A percentile compares a stretch with the other conserved stretches of the same genome.
These are phyloP conservation scores for Diabrotica balteata DNA, from an alignment of 2,888 invertebrate genomes.

Conservation along the genomic window DNA sequence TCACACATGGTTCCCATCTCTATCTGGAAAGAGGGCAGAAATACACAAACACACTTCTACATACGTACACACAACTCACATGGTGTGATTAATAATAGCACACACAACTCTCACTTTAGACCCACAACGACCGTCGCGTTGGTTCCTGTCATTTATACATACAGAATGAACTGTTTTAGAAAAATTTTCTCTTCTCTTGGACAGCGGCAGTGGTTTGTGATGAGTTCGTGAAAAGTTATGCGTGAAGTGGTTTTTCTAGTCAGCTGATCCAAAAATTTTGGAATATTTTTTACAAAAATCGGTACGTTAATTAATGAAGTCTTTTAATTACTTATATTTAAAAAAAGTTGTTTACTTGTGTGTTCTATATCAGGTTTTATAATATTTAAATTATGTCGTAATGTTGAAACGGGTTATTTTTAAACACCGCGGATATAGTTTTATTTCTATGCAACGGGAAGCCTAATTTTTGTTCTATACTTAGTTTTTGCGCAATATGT, in stretches of 20 bases:
- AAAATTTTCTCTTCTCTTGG: not conserved
- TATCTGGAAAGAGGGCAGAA: constrained; percentile 42
- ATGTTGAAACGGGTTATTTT: not conserved
- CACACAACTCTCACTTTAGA: constrained; percentile 21
- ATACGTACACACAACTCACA: constrained; percentile 12
- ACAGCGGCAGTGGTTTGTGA: not conserved
- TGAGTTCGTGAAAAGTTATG: not conserved
- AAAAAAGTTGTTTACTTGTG: constrained; percentile 13
- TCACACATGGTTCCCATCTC: constrained; percentile 39
- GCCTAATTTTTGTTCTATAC: no score
- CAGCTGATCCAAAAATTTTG: no score
- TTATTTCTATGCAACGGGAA: no score
- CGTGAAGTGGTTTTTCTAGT: no score
- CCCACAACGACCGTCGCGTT: constrained; percentile 6
- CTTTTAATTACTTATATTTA: no score
- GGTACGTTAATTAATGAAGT: not conserved
- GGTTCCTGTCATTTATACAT: constrained; percentile 8
- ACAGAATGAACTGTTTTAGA: not conserved
- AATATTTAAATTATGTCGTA: not conserved
- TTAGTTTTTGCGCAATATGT: no score
- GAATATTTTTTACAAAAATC: no score
- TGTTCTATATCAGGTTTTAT: not conserved
- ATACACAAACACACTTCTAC: constrained; percentile 28
- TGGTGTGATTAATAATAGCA: constrained; percentile 25
- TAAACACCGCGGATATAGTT: not conserved